Evolutionary conservation across 2,797 vertebrate genomes (phyloP).

Genomic region (Phrynocephalus vlangalii): DNA sequence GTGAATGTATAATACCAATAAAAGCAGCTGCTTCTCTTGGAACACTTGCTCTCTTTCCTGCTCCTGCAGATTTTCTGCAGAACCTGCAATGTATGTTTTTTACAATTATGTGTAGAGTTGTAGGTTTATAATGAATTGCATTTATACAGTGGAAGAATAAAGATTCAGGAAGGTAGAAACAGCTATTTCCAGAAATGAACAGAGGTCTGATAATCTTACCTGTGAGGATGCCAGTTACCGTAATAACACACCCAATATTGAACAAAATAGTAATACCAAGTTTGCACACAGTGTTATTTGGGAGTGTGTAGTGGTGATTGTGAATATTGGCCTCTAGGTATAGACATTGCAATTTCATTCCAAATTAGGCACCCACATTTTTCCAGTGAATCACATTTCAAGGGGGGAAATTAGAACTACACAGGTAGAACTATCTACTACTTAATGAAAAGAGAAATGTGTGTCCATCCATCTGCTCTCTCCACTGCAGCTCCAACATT

Average conservation of each 20-base stretch:
- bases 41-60: background rate
- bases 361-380: conserved; percentile 3
- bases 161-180: background rate
- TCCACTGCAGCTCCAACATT: background rate
- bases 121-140: background rate
- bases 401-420: background rate
- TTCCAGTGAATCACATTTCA: background rate
- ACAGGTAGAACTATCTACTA: background rate
- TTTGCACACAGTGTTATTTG: background rate
- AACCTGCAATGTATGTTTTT: too few species aligned
- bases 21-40: background rate
- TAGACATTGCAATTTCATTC: background rate
- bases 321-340: background rate
- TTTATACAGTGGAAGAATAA: background rate
- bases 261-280: background rate
- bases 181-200: conserved; percentile 31
- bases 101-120: background rate
- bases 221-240: background rate
- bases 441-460: too few species aligned
- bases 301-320: background rate
- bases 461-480: too few species aligned
- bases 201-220: conserved; percentile 7
- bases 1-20: background rate
- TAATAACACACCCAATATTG: background rate
- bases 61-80: background rate